Conservation (phyloP, 2,888 invertebrate genomes). For the Sisyra nigra region DNA sequence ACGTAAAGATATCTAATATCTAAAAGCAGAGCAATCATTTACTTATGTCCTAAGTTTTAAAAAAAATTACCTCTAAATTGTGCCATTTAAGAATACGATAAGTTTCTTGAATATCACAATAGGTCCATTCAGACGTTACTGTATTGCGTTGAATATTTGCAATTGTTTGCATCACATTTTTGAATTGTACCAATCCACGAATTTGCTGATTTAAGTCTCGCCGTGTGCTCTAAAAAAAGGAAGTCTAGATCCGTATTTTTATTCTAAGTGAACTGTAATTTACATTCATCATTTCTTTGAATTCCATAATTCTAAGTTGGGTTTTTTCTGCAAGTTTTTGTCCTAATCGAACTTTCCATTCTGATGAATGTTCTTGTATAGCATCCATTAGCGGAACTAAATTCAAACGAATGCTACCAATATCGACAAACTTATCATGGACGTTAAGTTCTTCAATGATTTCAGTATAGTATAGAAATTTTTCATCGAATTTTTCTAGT, state of each 20-base stretch:
- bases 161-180: slow-evolving; percentile 72
- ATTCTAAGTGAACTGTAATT: slow-evolving; percentile 1
- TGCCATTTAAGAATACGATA: slow-evolving; percentile 61
- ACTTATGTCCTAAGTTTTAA: too few relatives aligned
- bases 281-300: slow-evolving; percentile 55
- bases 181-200: slow-evolving; percentile 64
- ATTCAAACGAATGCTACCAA: slow-evolving; percentile 59
- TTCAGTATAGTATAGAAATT: slow-evolving; percentile 67
- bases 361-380: slow-evolving; percentile 54
- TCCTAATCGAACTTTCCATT: slow-evolving; percentile 67
- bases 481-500: slow-evolving; percentile 60
- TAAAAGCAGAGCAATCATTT: too few relatives aligned
- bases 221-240: slow-evolving; percentile 19
- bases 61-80: slow-evolving; percentile 36
- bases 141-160: slow-evolving; percentile 56
- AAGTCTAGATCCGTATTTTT: neutral
- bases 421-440: slow-evolving; percentile 41
- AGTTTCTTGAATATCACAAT: slow-evolving; percentile 57
- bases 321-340: slow-evolving; percentile 49
- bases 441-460: slow-evolving; percentile 48
- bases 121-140: slow-evolving; percentile 61
- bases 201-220: slow-evolving; percentile 59
- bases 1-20: too few relatives aligned
- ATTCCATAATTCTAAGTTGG: slow-evolving; percentile 44
- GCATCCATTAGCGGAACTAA: slow-evolving; percentile 50